Evolutionary conservation across 2,888 invertebrate genomes (phyloP).

Genomic region (Clepsis dumicolana): DNA sequence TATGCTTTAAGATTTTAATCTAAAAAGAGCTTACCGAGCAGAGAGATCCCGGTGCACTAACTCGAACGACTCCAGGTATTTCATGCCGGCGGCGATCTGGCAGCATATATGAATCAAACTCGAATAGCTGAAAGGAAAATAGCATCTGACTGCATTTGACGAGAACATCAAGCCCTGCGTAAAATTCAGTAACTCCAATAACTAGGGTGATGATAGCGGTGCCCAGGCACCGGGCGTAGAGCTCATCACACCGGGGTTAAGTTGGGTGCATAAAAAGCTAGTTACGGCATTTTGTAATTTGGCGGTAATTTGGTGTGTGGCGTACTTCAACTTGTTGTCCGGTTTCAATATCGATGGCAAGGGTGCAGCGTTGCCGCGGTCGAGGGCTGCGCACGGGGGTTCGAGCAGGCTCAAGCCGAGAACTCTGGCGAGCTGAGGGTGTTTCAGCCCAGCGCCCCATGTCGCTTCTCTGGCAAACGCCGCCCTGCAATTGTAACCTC

Average conservation of each 20-base stretch:
- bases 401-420: constrained; percentile 94
- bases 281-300: neutral
- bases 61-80: constrained; percentile 95
- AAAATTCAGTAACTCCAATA: no score
- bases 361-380: constrained; percentile 95
- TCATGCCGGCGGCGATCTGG: constrained; percentile 97
- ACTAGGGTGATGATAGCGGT: no score
- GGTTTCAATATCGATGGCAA: constrained; percentile 89
- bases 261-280: neutral
- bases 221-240: neutral
- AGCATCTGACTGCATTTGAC: neutral
- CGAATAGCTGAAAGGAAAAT: constrained; percentile 89
- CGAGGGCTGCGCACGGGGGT: constrained; percentile 95
- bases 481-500: constrained; percentile 83
- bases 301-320: no score
- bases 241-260: neutral
- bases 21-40: constrained; percentile 87
- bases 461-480: constrained; percentile 96
- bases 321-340: constrained; percentile 81
- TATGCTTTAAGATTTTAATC: no score
- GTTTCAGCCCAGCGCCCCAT: constrained; percentile 93
- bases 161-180: neutral
- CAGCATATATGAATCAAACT: constrained; percentile 94
- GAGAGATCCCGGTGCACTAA: constrained; percentile 96
- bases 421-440: constrained; percentile 93